A percentile compares a stretch with the other conserved stretches of the same genome.
Evolutionary conservation across 1,140 invertebrate genomes (phyloP).

Genomic region (Paramacrobiotus metropolitanus): DNA sequence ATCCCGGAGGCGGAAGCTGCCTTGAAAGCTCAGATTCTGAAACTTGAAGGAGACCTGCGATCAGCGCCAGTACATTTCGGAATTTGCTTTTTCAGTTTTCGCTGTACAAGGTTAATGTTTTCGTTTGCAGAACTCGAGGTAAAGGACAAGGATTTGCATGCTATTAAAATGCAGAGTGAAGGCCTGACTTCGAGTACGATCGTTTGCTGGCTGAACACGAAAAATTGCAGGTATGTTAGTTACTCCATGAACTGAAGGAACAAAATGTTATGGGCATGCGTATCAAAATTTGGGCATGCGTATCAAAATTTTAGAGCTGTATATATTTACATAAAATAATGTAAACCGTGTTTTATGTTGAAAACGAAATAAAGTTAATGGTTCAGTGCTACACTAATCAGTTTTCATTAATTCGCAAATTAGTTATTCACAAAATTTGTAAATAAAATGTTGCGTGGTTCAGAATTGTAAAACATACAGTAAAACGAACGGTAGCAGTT

Average conservation of each 20-base stretch:
- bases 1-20: constrained; percentile 18
- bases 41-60: constrained; percentile 9
- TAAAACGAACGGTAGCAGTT: too few species aligned
- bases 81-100: neutral
- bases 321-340: neutral
- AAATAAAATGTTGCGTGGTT: too few species aligned
- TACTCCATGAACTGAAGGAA: neutral
- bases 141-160: constrained; percentile 39
- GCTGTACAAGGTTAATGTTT: constrained; percentile 3
- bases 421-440: too few species aligned
- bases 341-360: too few species aligned
- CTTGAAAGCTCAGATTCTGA: constrained; percentile 8
- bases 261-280: neutral
- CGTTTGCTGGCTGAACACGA: constrained; percentile 53
- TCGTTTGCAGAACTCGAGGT: constrained; percentile 19
- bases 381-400: too few species aligned
- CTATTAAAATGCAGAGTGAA: constrained; percentile 62
- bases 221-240: constrained; percentile 41
- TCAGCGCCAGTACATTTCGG: neutral
- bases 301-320: neutral
- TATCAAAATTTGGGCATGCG: neutral
- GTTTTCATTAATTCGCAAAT: too few species aligned
- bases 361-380: too few species aligned
- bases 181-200: constrained; percentile 64
- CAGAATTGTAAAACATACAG: too few species aligned